Percentiles rank a stretch among this genome's conserved stretches.
phyloP scores from a whole-genome alignment of 2,888 invertebrate genomes.

The Eurois occulta region DNA sequence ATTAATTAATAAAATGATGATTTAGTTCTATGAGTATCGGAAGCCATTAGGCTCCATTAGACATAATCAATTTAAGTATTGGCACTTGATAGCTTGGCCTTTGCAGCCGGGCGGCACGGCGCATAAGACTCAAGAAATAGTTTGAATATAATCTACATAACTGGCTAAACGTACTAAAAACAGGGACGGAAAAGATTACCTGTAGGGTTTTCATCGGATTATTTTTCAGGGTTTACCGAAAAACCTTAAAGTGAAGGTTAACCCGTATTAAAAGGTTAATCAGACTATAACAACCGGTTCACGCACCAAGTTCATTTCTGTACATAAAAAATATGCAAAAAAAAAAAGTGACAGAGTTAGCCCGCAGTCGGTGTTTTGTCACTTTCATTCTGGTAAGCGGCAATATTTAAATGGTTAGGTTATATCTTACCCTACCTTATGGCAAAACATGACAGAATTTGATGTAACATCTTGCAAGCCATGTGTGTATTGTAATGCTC shows the following conservation, averaged over 20 bases:
- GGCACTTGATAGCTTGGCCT: too few relatives aligned
- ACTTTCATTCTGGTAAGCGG: too few relatives aligned
- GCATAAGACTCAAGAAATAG: background rate
- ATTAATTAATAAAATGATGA: constrained; percentile 15
- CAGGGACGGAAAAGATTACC: background rate
- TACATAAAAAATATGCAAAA: background rate
- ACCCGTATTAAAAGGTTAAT: background rate
- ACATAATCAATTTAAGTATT: background rate
- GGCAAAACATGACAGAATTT: background rate
- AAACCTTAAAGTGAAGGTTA: background rate
- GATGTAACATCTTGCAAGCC: background rate
- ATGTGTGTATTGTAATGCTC: background rate
- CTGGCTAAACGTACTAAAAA: background rate
- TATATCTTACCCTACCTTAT: too few relatives aligned
- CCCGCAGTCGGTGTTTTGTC: too few relatives aligned
- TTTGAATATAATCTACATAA: background rate
- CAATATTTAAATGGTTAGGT: too few relatives aligned
- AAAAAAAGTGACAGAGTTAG: too few relatives aligned
- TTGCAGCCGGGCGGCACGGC: too few relatives aligned
- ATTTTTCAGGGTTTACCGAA: background rate
- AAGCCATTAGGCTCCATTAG: background rate
- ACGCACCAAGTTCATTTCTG: background rate
- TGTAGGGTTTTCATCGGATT: background rate
- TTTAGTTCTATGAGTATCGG: background rate
- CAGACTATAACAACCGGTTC: background rate